Conservation (phyloP, 2,113 vertebrate genomes). For the Coracopsis vasa region DNA sequence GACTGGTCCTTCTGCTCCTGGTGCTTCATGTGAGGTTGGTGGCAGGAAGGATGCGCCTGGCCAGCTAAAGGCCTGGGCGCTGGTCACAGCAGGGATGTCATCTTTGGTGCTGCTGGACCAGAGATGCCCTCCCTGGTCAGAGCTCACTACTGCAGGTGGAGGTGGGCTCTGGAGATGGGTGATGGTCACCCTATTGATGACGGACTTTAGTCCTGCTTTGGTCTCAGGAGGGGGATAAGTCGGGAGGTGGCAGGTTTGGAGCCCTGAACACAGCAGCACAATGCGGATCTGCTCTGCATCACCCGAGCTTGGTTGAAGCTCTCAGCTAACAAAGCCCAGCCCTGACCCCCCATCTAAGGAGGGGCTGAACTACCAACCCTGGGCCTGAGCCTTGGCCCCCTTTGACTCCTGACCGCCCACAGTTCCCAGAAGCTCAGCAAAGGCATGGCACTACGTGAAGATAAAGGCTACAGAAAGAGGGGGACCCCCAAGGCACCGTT, state of each 20-base stretch:
- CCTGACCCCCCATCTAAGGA: neutral
- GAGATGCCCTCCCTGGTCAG: neutral
- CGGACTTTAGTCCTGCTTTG: neutral
- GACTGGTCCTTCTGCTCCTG: neutral
- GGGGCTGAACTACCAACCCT: neutral
- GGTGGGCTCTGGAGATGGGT: neutral
- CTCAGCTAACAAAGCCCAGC: neutral
- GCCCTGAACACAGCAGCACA: accelerated
- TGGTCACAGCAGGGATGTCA: neutral
- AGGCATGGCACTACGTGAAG: neutral
- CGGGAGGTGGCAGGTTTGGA: neutral
- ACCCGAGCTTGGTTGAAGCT: neutral
- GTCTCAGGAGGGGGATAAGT: neutral
- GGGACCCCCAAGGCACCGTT: accelerated
- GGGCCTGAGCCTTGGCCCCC: neutral
- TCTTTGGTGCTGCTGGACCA: neutral
- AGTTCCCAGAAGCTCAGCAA: conserved; percentile 26
- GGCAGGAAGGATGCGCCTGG: neutral
- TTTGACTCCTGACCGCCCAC: neutral
- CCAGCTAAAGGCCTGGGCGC: accelerated
- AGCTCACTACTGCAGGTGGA: accelerated
- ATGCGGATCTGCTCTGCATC: neutral
- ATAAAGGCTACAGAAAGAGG: neutral
- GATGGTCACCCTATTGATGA: neutral
- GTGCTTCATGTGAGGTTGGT: neutral